phyloP scores from a whole-genome alignment of 2,797 vertebrate species.

The Enteromius trimaculatus region DNA sequence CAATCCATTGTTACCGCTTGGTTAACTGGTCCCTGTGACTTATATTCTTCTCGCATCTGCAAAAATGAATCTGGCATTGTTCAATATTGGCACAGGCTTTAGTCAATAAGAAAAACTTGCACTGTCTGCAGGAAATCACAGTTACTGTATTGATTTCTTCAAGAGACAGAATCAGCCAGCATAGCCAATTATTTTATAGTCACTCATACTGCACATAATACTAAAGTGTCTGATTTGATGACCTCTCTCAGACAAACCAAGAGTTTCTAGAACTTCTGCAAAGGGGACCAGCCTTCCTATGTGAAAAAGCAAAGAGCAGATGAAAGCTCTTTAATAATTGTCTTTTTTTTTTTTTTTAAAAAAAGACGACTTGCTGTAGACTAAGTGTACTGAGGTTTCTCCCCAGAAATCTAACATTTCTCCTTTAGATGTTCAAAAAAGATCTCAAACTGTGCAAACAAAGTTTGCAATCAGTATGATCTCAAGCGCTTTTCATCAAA shows the following conservation, averaged over 20 bases:
- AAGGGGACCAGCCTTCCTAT: neutral
- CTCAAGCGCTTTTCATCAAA: neutral
- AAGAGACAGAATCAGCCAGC: constrained; percentile 18
- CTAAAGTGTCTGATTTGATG: neutral
- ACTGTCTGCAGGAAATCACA: constrained; percentile 16
- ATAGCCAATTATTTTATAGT: constrained; percentile 12
- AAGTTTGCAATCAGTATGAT: neutral
- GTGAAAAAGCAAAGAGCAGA: neutral
- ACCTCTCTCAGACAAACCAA: neutral
- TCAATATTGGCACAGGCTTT: constrained; percentile 23
- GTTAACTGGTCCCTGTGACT: constrained; percentile 13
- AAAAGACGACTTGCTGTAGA: neutral
- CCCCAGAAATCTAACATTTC: neutral
- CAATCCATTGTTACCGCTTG: constrained; percentile 1
- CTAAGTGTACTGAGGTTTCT: too few species aligned
- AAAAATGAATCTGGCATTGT: constrained; percentile 26
- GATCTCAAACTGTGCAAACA: neutral
- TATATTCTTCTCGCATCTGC: neutral
- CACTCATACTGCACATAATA: neutral
- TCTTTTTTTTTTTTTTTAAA: too few species aligned
- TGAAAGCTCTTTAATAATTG: neutral
- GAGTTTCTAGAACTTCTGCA: neutral
- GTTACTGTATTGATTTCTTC: constrained; percentile 14
- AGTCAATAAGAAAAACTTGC: constrained; percentile 27
- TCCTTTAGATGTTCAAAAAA: neutral